phyloP scores from a whole-genome alignment of 1,140 invertebrate genomes.

The Drosophila ironensis region DNA sequence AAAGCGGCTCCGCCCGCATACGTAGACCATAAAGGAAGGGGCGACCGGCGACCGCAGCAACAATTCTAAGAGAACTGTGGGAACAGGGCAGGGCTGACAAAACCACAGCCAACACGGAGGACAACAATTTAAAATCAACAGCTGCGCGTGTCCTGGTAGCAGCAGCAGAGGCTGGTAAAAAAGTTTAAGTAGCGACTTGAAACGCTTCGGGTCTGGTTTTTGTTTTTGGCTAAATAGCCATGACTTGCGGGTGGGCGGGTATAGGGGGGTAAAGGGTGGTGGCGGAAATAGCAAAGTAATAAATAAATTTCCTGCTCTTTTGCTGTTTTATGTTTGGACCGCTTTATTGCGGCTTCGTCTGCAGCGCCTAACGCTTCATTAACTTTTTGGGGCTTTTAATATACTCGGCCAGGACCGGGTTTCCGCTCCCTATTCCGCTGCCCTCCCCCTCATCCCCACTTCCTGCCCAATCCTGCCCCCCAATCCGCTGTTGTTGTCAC shows the following conservation, averaged over 20 bases:
- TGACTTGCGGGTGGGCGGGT: background rate
- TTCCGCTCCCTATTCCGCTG: conserved; percentile 52
- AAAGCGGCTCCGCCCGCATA: conserved; percentile 21
- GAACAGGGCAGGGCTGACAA: conserved; percentile 47
- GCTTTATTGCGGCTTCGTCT: conserved; percentile 60
- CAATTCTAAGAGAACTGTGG: conserved; percentile 7
- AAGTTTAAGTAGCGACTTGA: conserved; percentile 40
- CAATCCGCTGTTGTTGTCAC: conserved; percentile 49
- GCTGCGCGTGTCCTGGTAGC: conserved; percentile 59
- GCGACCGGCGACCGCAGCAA: conserved; percentile 3
- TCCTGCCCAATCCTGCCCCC: conserved; percentile 23
- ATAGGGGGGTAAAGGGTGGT: background rate
- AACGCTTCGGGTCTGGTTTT: conserved; percentile 20
- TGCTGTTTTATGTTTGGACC: conserved; percentile 53
- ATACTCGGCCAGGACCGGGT: conserved; percentile 51
- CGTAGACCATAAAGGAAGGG: conserved; percentile 23
- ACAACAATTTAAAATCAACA: conserved; percentile 74
- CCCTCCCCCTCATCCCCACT: conserved; percentile 12
- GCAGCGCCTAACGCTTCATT: conserved; percentile 63
- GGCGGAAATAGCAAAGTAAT: conserved; percentile 61
- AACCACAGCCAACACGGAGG: conserved; percentile 56
- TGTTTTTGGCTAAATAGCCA: conserved; percentile 16
- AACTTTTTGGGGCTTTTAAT: conserved; percentile 74
- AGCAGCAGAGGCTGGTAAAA: conserved; percentile 37
- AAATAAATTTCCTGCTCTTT: conserved; percentile 67